Conservation (phyloP, 1,140 invertebrate species). For the Penaeus japonicus region DNA sequence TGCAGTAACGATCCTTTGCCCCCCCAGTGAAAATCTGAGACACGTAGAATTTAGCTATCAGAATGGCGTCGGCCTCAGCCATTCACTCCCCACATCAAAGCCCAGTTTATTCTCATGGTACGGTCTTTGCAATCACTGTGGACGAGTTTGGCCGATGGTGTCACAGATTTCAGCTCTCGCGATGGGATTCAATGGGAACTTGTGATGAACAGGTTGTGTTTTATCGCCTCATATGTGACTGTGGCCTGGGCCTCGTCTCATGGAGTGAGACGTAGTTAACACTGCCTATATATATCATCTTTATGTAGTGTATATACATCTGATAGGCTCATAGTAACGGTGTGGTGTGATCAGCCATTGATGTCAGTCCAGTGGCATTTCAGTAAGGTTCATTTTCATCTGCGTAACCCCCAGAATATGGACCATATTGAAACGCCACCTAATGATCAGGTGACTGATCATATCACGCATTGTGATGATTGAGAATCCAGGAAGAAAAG, state of each 20-base stretch:
- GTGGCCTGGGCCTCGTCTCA: conserved; percentile 42
- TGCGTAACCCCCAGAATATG: not conserved
- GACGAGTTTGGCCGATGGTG: conserved; percentile 50
- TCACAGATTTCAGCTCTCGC: conserved; percentile 50
- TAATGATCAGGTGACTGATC: conserved; percentile 9
- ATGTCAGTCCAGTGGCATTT: conserved; percentile 16
- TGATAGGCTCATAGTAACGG: conserved; percentile 37
- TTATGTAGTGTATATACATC: conserved; percentile 55
- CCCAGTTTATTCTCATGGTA: conserved; percentile 27
- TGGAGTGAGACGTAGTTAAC: conserved; percentile 43
- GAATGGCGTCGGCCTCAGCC: conserved; percentile 18
- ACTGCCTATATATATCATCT: conserved; percentile 44
- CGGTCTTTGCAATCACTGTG: conserved; percentile 26
- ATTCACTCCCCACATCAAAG: conserved; percentile 38
- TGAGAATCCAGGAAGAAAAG: conserved; percentile 21
- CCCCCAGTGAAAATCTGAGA: too few relatives aligned
- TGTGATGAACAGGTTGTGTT: conserved; percentile 41
- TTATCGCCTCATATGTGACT: conserved; percentile 50
- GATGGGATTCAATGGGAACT: conserved; percentile 39
- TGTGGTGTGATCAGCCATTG: conserved; percentile 26
- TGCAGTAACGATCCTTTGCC: too few relatives aligned
- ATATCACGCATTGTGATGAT: conserved; percentile 21
- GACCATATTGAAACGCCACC: conserved; percentile 2
- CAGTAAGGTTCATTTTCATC: conserved; percentile 26
- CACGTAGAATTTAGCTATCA: too few relatives aligned